Evolutionary conservation across 2,888 invertebrate genomes (phyloP).

Genomic region (Gastracanthus pulcherrimus): DNA sequence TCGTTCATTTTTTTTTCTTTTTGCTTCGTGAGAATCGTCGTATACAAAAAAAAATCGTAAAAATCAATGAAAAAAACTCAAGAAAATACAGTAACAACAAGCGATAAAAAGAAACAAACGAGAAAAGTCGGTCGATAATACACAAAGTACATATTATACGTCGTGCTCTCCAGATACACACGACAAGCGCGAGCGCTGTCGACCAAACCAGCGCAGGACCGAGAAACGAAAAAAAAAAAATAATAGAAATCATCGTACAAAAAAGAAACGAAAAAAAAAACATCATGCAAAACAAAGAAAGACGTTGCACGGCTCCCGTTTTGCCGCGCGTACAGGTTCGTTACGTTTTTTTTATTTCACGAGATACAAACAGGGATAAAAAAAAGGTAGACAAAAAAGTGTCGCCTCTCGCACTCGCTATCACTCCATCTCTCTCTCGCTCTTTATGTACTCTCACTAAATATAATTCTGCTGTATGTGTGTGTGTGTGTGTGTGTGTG

Average conservation of each 20-base stretch:
- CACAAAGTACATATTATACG: not conserved
- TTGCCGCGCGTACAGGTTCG: not conserved
- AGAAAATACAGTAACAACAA: slow-evolving; percentile 30
- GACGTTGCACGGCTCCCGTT: slow-evolving; percentile 31
- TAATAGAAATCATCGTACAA: not conserved
- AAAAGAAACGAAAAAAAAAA: not conserved
- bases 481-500: not conserved
- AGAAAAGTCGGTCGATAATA: slow-evolving; percentile 26
- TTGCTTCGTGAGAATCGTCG: not conserved
- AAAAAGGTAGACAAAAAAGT: slow-evolving; percentile 46
- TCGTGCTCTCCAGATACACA: not conserved
- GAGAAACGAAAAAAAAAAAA: slow-evolving; percentile 29
- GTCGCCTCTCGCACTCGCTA: slow-evolving; percentile 24
- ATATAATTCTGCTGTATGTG: slow-evolving; percentile 18
- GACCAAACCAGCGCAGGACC: not conserved
- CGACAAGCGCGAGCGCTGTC: not conserved
- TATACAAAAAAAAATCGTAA: slow-evolving; percentile 3
- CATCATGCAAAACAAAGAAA: slow-evolving; percentile 19
- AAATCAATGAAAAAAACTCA: slow-evolving; percentile 8
- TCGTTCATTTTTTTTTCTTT: slow-evolving; percentile 37
- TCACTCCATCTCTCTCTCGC: not conserved
- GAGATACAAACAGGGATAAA: slow-evolving; percentile 13
- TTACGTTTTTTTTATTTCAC: not conserved
- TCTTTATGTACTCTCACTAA: not conserved
- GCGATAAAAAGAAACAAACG: slow-evolving; percentile 28